phyloP scores from a whole-genome alignment of 2,888 invertebrate species.

The Drosophila limbata region DNA sequence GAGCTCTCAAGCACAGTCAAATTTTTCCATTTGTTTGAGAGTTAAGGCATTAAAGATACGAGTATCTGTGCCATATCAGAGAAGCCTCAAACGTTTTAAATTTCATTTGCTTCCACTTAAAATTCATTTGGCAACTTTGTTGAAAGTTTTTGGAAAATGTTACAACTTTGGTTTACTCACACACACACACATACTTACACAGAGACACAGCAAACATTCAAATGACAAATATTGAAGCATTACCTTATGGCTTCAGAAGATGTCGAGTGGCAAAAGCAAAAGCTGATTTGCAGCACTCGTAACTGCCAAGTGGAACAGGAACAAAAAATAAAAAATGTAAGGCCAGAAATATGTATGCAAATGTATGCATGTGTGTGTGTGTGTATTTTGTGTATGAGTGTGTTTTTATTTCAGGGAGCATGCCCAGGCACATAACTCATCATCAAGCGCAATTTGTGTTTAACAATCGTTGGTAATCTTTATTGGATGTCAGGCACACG shows the following conservation, averaged over 20 bases:
- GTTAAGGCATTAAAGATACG: constrained; percentile 30
- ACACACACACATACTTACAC: constrained; percentile 11
- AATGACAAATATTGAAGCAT: constrained; percentile 54
- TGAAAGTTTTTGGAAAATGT: constrained; percentile 43
- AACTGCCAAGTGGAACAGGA: constrained; percentile 29
- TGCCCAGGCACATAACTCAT: constrained; percentile 61
- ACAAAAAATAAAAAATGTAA: constrained; percentile 5
- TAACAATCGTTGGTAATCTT: constrained; percentile 78
- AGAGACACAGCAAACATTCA: constrained; percentile 22
- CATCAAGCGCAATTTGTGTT: constrained; percentile 77
- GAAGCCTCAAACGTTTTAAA: constrained; percentile 53
- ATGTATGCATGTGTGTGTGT: constrained; percentile 7
- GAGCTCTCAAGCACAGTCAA: constrained; percentile 16
- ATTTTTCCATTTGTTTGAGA: background rate
- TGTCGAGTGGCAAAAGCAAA: constrained; percentile 57
- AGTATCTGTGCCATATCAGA: background rate
- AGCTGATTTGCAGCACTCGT: constrained; percentile 64
- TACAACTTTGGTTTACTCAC: constrained; percentile 31
- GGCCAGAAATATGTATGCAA: background rate
- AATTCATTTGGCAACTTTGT: constrained; percentile 69
- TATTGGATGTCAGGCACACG: constrained; percentile 71
- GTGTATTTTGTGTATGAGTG: constrained; percentile 1
- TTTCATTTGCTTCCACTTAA: constrained; percentile 68
- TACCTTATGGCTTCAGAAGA: constrained; percentile 53
- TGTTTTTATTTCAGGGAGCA: constrained; percentile 22